phyloP scores from a whole-genome alignment of 1,140 invertebrate genomes.

The Drosophila insularis region DNA sequence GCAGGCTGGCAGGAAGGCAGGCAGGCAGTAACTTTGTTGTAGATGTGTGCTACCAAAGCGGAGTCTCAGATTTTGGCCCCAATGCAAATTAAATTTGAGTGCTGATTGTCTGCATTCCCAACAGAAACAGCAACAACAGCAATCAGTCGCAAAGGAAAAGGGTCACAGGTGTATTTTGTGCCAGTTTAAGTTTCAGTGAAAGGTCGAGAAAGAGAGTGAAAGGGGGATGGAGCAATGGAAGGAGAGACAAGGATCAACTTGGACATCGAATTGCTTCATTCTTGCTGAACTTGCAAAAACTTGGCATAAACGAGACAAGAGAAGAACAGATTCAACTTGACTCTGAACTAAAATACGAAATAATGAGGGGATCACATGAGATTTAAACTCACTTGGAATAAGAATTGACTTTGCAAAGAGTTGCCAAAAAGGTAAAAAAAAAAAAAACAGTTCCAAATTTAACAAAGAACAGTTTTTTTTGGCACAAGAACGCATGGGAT shows the following conservation, averaged over 20 bases:
- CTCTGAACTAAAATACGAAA: slow-evolving; percentile 21
- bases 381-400: slow-evolving; percentile 26
- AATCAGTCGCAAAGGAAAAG: slow-evolving; percentile 36
- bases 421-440: neutral
- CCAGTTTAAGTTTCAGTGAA: slow-evolving; percentile 57
- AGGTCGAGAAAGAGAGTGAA: neutral
- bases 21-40: slow-evolving; percentile 38
- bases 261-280: slow-evolving; percentile 5
- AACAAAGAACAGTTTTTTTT: neutral
- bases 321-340: neutral
- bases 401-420: slow-evolving; percentile 4
- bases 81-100: slow-evolving; percentile 79
- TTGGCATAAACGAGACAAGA: slow-evolving; percentile 3
- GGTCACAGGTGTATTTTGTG: slow-evolving; percentile 74
- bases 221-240: neutral
- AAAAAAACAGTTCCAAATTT: slow-evolving; percentile 1
- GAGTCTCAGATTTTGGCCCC: slow-evolving; percentile 47
- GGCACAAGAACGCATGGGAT: neutral
- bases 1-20: too few relatives aligned
- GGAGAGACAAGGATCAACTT: neutral
- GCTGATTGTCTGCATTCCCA: slow-evolving; percentile 61
- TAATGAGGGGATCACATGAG: slow-evolving; percentile 34
- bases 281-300: slow-evolving; percentile 11
- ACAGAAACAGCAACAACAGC: slow-evolving; percentile 9
- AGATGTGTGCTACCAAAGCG: slow-evolving; percentile 2